Conservation (phyloP, 1,140 invertebrate species). For the Wasmannia auropunctata region DNA sequence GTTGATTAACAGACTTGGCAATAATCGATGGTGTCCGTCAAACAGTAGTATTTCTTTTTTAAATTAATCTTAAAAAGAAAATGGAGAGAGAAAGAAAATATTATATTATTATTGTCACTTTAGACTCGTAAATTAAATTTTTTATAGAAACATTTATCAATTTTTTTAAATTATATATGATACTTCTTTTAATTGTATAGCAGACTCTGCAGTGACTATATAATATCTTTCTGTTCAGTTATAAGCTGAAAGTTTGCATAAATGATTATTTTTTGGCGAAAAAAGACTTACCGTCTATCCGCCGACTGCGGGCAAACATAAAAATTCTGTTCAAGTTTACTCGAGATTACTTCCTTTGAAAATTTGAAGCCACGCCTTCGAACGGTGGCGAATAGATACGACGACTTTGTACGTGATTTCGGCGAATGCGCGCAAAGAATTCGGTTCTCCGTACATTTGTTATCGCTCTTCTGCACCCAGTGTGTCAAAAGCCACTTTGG, state of each 20-base stretch:
- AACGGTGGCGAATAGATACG: background rate
- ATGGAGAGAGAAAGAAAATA: no score
- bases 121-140: background rate
- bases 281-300: background rate
- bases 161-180: background rate
- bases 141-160: background rate
- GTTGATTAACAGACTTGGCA: background rate
- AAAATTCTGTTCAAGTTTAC: slow-evolving; percentile 17
- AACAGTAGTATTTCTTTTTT: background rate
- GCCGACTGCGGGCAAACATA: background rate
- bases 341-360: slow-evolving; percentile 11
- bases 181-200: background rate
- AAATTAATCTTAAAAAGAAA: background rate
- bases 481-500: slow-evolving; percentile 16
- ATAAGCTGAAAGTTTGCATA: background rate
- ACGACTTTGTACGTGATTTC: slow-evolving; percentile 35
- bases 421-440: slow-evolving; percentile 7
- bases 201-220: background rate
- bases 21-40: background rate
- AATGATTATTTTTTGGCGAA: background rate
- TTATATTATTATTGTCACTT: background rate
- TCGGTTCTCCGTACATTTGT: slow-evolving; percentile 23
- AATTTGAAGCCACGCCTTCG: slow-evolving; percentile 23
- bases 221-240: background rate
- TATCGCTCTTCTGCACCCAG: slow-evolving; percentile 13